These are phyloP conservation scores for Erithacus rubecula DNA, from an alignment of 2,797 vertebrate species.

Conservation along the genomic window DNA sequence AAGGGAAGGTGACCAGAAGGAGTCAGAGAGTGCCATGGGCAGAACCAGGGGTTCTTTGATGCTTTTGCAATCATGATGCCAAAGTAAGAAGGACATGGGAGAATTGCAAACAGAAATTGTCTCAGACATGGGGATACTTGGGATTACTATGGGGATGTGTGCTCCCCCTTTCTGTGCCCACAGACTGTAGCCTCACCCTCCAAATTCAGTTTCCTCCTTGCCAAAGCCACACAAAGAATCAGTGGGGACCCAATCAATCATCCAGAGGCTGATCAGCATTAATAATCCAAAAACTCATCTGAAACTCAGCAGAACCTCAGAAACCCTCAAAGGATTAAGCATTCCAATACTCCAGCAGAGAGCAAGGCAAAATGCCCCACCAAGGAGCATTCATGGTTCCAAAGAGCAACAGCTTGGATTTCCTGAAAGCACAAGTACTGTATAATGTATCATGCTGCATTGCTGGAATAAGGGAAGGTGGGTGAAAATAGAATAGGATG, in stretches of 20 bases:
- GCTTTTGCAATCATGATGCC: not conserved
- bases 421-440: not conserved
- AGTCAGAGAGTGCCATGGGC: not conserved
- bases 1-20: not conserved
- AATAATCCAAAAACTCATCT: not conserved
- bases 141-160: not conserved
- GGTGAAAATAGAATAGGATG: not conserved
- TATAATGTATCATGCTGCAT: not conserved
- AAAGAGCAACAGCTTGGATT: not conserved
- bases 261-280: not conserved
- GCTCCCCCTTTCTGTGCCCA: not conserved
- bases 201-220: not conserved
- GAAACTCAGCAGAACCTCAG: not conserved
- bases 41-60: not conserved
- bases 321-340: not conserved
- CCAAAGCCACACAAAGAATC: not conserved
- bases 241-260: not conserved
- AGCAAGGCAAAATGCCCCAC: not conserved
- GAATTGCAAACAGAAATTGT: not conserved
- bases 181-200: not conserved
- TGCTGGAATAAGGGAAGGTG: not conserved
- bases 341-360: not conserved
- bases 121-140: not conserved
- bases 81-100: not conserved
- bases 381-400: not conserved